Conservation (phyloP, 2,797 vertebrate species). For the Cebuella pygmaea region DNA sequence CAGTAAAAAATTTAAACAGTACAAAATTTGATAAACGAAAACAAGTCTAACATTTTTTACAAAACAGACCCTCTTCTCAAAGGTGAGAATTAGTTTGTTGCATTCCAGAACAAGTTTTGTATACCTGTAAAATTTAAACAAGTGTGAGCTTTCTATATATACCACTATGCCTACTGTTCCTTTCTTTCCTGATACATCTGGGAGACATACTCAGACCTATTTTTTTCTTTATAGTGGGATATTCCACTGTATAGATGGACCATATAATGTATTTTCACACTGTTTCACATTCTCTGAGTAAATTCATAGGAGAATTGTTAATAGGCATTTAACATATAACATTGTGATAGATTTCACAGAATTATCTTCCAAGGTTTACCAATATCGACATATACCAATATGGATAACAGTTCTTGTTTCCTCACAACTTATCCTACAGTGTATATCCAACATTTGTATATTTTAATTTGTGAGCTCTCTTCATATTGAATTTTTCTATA, state of each 20-base stretch:
- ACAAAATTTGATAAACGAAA: conserved; percentile 13
- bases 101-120: not conserved
- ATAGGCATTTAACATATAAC: not conserved
- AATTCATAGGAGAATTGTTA: not conserved
- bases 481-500: not conserved
- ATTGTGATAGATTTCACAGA: conserved; percentile 2
- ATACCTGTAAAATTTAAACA: not conserved
- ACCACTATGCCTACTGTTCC: not conserved
- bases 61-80: not conserved
- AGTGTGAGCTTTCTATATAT: not conserved
- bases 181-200: not conserved
- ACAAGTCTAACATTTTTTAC: not conserved
- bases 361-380: conserved; percentile 25
- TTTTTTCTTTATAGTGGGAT: conserved; percentile 22
- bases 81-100: conserved; percentile 1
- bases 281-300: not conserved
- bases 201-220: not conserved
- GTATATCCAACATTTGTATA: not conserved
- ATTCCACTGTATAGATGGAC: not conserved
- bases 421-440: not conserved
- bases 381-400: not conserved
- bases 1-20: not conserved
- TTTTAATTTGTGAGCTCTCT: conserved; percentile 22
- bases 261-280: not conserved
- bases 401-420: not conserved